Conservation (phyloP, 1,140 invertebrate species). For the Drosophila navojoa region DNA sequence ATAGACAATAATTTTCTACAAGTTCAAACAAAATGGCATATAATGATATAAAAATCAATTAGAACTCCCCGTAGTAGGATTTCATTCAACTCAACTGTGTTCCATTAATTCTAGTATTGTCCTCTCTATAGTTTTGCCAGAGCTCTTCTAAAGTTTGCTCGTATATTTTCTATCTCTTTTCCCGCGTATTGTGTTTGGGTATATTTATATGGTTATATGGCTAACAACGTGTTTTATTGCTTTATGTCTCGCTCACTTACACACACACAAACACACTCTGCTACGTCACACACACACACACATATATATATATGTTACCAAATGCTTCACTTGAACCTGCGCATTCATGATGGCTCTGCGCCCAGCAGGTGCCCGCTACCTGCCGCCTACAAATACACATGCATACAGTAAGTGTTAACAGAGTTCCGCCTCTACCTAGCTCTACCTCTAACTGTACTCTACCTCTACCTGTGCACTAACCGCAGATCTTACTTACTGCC, state of each 20-base stretch:
- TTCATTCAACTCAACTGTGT: no score
- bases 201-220: conserved; percentile 42
- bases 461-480: conserved; percentile 11
- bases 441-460: background rate
- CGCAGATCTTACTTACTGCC: background rate
- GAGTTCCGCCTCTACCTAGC: background rate
- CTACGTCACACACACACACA: conserved; percentile 6
- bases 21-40: no score
- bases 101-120: no score
- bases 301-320: no score
- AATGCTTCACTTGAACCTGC: conserved; percentile 67
- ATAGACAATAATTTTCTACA: no score
- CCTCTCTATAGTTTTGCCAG: background rate
- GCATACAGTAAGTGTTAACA: conserved; percentile 87
- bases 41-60: no score
- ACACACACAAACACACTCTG: conserved; percentile 12
- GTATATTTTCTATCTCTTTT: background rate
- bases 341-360: conserved; percentile 63
- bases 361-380: conserved; percentile 85
- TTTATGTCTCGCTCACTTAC: conserved; percentile 56
- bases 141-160: conserved; percentile 33
- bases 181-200: conserved; percentile 12
- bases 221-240: conserved; percentile 76
- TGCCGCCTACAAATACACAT: conserved; percentile 87
- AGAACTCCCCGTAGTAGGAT: no score